Conservation (phyloP, 2,888 invertebrate genomes). For the Mesoligia furuncula region DNA sequence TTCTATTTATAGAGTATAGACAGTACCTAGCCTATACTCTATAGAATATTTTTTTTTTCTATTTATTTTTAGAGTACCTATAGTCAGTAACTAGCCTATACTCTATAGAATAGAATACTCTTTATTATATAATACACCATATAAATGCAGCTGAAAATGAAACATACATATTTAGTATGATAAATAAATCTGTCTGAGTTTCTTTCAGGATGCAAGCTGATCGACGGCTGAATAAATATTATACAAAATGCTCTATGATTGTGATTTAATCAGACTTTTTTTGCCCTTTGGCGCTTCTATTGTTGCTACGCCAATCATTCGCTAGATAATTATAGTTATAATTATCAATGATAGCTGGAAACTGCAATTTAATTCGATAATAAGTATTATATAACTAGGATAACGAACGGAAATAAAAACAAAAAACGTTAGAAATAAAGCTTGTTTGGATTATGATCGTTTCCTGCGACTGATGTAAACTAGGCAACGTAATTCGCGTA, state of each 20-base stretch:
- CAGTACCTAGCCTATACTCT: too few relatives aligned
- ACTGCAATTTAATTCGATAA: slow-evolving; percentile 7
- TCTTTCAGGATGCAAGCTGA: not conserved
- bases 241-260: not conserved
- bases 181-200: not conserved
- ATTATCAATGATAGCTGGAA: slow-evolving; percentile 5
- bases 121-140: too few relatives aligned
- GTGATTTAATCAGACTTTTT: not conserved
- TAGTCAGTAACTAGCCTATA: too few relatives aligned
- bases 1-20: too few relatives aligned
- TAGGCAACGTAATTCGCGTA: not conserved
- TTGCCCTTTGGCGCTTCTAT: not conserved
- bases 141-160: not conserved
- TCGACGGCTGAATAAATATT: not conserved
- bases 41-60: too few relatives aligned
- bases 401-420: slow-evolving; percentile 32
- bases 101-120: too few relatives aligned
- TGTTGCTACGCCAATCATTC: not conserved
- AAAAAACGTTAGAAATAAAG: not conserved
- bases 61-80: too few relatives aligned
- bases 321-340: not conserved
- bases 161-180: not conserved
- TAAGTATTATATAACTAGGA: slow-evolving; percentile 12
- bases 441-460: not conserved
- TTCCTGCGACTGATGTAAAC: not conserved